phyloP scores from a whole-genome alignment of 2,113 vertebrate genomes.

The Natator depressus region DNA sequence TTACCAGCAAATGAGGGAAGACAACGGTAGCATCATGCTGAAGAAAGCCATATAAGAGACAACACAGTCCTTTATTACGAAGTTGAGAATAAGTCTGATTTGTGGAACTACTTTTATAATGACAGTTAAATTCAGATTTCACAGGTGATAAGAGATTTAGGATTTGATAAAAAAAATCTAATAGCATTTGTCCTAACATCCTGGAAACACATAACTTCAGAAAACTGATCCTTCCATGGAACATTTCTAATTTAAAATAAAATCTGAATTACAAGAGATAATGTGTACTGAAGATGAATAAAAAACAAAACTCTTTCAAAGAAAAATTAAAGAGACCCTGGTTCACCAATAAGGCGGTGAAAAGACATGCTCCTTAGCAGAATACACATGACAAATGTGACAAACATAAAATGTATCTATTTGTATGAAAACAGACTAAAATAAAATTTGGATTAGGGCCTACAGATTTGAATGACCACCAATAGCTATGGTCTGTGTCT shows the following conservation, averaged over 20 bases:
- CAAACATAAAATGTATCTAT: not conserved
- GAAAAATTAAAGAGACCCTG: not conserved
- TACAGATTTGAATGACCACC: not conserved
- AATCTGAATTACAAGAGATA: not conserved
- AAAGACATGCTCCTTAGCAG: not conserved
- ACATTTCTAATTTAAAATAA: not conserved
- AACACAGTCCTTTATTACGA: not conserved
- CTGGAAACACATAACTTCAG: not conserved
- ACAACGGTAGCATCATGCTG: not conserved
- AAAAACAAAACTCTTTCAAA: not conserved
- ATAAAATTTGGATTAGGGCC: not conserved
- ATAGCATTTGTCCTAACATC: not conserved
- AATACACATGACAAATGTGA: not conserved
- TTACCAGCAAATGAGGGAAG: not conserved
- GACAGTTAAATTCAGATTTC: not conserved
- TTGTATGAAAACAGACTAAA: not conserved
- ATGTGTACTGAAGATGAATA: not conserved
- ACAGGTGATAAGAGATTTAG: not conserved
- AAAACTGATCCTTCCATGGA: not conserved
- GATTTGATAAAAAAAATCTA: not conserved
- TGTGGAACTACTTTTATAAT: not conserved
- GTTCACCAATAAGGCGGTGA: not conserved
- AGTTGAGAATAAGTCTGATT: not conserved
- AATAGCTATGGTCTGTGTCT: not conserved
- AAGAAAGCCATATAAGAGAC: not conserved